phyloP scores from a whole-genome alignment of 1,140 invertebrate species.

The Holotrichia oblita region DNA sequence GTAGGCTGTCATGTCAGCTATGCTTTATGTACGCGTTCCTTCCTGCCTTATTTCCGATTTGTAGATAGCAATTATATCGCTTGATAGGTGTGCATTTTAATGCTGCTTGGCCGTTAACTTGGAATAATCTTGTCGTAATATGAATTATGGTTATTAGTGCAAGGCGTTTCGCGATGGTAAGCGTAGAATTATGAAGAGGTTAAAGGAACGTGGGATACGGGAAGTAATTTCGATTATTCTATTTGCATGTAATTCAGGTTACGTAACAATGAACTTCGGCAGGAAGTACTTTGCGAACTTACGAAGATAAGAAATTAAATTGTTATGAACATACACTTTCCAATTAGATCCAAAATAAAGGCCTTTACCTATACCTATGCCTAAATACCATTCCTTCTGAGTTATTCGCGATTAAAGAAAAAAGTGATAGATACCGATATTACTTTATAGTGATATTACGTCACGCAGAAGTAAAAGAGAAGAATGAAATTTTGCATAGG shows the following conservation, averaged over 20 bases:
- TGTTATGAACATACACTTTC: too few relatives aligned
- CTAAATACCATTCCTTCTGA: too few relatives aligned
- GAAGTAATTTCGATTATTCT: neutral
- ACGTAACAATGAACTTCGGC: neutral
- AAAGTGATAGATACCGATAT: too few relatives aligned
- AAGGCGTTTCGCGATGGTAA: neutral
- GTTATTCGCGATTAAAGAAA: too few relatives aligned
- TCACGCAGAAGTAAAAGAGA: too few relatives aligned
- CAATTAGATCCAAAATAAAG: too few relatives aligned
- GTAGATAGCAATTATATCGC: neutral
- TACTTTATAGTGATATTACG: too few relatives aligned
- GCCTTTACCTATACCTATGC: too few relatives aligned
- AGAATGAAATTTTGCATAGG: too few relatives aligned
- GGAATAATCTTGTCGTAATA: neutral
- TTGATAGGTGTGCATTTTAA: neutral
- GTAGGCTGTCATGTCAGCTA: neutral
- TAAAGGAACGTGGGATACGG: neutral
- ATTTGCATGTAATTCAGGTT: neutral
- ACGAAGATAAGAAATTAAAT: too few relatives aligned
- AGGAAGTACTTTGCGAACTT: too few relatives aligned
- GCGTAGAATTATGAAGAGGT: neutral
- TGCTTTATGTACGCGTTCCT: neutral
- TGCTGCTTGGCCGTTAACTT: neutral
- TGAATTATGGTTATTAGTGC: neutral
- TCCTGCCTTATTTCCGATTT: conserved; percentile 7